Evolutionary conservation across 2,113 vertebrate genomes (phyloP).

Genomic region (Planiliza haematocheilus): DNA sequence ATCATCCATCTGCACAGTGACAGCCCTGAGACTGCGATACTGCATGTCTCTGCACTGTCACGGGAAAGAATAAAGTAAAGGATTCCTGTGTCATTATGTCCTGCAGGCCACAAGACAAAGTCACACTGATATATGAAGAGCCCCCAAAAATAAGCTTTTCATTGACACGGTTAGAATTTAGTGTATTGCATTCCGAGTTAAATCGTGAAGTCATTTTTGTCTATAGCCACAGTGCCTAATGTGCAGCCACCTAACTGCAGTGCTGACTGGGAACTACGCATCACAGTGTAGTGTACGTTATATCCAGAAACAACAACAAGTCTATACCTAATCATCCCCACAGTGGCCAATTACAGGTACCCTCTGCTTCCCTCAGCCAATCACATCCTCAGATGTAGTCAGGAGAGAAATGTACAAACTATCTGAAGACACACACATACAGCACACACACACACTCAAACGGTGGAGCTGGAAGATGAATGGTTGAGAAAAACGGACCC

Average conservation of each 20-base stretch:
- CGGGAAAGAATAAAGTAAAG: neutral
- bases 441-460: neutral
- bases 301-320: conserved; percentile 25
- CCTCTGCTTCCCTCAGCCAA: conserved; percentile 37
- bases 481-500: conserved; percentile 18
- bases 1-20: conserved; percentile 21
- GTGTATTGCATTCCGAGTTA: neutral
- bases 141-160: neutral
- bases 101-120: neutral
- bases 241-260: conserved; percentile 6
- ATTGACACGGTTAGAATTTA: neutral
- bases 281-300: neutral
- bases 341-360: conserved; percentile 64
- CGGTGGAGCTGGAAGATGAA: neutral
- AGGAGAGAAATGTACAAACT: conserved; percentile 9
- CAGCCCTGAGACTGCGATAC: conserved; percentile 16
- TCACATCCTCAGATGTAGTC: conserved; percentile 29
- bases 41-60: neutral
- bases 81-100: conserved; percentile 5
- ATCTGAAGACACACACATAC: neutral
- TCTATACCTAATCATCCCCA: conserved; percentile 54
- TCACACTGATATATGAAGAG: neutral
- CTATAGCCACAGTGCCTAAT: neutral
- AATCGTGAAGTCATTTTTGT: neutral
- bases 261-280: conserved; percentile 23